Evolutionary conservation across 2,888 invertebrate species (phyloP).

Genomic region (Hemaris fuciformis): DNA sequence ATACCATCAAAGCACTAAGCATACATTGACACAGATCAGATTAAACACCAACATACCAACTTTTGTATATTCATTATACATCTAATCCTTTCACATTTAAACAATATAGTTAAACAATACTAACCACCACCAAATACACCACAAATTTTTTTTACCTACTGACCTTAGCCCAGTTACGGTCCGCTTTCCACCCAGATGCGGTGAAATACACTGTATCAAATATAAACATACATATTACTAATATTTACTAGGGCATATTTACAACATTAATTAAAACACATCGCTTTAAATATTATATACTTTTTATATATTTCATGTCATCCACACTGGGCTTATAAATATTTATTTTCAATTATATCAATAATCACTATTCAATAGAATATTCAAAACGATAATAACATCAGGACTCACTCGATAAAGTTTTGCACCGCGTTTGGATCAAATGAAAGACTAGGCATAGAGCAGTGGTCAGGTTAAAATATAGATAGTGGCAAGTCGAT

Average conservation of each 20-base stretch:
- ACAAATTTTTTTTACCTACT: constrained; percentile 40
- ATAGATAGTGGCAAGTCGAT: neutral
- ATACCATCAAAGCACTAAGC: neutral
- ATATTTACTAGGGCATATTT: constrained; percentile 20
- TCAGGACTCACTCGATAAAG: neutral
- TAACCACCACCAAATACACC: constrained; percentile 44
- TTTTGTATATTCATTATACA: neutral
- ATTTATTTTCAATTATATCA: neutral
- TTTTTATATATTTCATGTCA: constrained; percentile 8
- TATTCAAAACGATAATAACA: neutral
- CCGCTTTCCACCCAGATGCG: constrained; percentile 51
- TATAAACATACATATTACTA: constrained; percentile 25
- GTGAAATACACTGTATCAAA: constrained; percentile 52
- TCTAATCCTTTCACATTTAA: neutral
- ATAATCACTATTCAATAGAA: neutral
- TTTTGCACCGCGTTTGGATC: neutral
- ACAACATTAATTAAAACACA: constrained; percentile 27
- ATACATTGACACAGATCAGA: neutral
- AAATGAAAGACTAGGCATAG: neutral
- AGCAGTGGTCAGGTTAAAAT: neutral
- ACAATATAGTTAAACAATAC: neutral
- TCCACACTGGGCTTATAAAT: neutral
- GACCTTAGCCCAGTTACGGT: constrained; percentile 50
- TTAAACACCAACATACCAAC: neutral
- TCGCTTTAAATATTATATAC: constrained; percentile 20